Conservation (phyloP, 2,113 vertebrate genomes). For the Phalacrocorax carbo region DNA sequence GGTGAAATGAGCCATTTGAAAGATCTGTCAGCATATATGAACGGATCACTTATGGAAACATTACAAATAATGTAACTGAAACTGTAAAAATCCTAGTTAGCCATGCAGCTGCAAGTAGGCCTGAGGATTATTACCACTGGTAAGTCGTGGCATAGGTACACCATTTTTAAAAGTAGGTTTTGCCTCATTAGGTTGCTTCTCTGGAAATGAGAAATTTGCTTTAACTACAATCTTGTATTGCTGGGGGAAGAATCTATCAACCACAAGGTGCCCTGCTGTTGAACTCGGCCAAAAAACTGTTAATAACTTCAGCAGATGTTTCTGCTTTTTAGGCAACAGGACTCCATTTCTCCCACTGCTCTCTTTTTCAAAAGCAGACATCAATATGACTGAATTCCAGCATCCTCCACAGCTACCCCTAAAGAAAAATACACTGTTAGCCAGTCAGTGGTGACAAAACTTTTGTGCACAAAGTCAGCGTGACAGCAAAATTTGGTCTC, state of each 20-base stretch:
- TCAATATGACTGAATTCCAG: conserved; percentile 42
- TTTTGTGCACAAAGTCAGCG: not conserved
- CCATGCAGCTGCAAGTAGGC: not conserved
- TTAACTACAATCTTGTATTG: conserved; percentile 68
- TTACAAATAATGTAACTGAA: not conserved
- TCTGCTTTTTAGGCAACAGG: conserved; percentile 63
- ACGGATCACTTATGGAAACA: not conserved
- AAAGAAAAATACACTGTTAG: not conserved
- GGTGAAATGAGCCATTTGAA: not conserved
- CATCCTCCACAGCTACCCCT: not conserved
- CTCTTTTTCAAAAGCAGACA: conserved; percentile 42
- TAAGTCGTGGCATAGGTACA: not conserved
- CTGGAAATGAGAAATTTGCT: conserved; percentile 68
- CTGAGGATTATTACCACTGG: not conserved
- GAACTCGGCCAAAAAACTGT: conserved; percentile 71
- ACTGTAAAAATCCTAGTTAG: not conserved
- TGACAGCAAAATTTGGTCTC: not conserved
- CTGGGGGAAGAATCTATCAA: conserved; percentile 63
- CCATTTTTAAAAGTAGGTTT: conserved; percentile 64
- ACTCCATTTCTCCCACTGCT: conserved; percentile 6
- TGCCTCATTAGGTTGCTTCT: conserved; percentile 55
- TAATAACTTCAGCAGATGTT: conserved; percentile 74
- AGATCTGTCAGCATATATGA: conserved; percentile 3
- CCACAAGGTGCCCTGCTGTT: conserved; percentile 67
- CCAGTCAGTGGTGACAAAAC: not conserved